Base-by-base conservation (phyloP, 2,888 invertebrate genomes). In the Priocnemis perturbator region DNA sequence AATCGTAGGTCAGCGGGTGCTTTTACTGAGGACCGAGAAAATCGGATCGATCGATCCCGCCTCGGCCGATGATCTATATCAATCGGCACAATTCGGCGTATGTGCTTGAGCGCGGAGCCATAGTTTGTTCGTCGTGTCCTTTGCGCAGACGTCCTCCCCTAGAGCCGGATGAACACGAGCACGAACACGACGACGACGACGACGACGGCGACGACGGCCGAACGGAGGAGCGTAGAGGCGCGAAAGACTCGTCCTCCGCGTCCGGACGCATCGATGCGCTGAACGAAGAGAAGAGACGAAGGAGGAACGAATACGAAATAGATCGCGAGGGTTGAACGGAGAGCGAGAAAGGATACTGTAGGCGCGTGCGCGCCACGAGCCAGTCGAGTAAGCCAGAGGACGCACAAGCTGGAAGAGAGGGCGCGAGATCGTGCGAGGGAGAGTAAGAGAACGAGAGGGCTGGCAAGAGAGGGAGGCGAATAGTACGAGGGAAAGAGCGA, bases 261-360 rank as follows among this genome's bases (percentile, higher is more conserved):
- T 76, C 70, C 59, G 72, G 77, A 79, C 69, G 77, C 79, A 77
- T 79, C 79, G 79, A 79, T 71, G 79, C 71, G 73, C 57, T 73
- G 60, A 70, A 61, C 60, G 65, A 48, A 66, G 63, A 57, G 61
- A 67, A 48, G 68, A 57, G 57, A 60, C 11, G 55, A 48, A 60
- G 19, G 19, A 60, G 48, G 9, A 11, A 23, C 53, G 20, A 47
- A 50, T 15, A 26, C 21, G 19, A 44, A 52, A 60, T 52, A 44
- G 20, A 65, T 26, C 23, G 56, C 45, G n/a, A 17, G 26, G 14
- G 47, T 15, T 23, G 11, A 15, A 58, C 45, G 20, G 21, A 47
- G 47, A 21, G 5, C 53, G n/a, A 64, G 67, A 68, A 65, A 61
- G 60, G 57, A 67, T 64, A 70, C 53, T 53, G 50, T 44, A 20